Evolutionary conservation across 2,888 invertebrate species (phyloP).

Genomic region (Allophyes oxyacanthae): DNA sequence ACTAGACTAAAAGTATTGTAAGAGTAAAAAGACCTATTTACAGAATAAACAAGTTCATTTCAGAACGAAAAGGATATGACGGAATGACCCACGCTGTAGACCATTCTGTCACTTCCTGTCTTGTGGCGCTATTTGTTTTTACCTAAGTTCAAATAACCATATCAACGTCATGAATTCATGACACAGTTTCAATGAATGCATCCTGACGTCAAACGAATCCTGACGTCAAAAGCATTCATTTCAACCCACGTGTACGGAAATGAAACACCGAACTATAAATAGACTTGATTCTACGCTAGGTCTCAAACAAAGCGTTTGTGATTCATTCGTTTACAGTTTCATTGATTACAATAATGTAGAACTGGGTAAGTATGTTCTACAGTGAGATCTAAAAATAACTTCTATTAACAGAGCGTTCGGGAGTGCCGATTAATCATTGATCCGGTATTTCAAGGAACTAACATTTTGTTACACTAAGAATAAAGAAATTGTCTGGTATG

Average conservation of each 20-base stretch:
- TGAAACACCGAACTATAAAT: slow-evolving; percentile 21
- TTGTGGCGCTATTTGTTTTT: too few species aligned
- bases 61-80: too few species aligned
- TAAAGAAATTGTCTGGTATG: too few species aligned
- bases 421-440: slow-evolving; percentile 29
- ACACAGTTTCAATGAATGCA: slow-evolving; percentile 38
- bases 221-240: slow-evolving; percentile 34
- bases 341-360: slow-evolving; percentile 28
- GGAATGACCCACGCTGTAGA: too few species aligned
- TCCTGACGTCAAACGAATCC: slow-evolving; percentile 36
- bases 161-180: slow-evolving; percentile 19
- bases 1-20: too few species aligned
- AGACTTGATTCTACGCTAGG: slow-evolving; percentile 3
- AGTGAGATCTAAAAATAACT: slow-evolving; percentile 22
- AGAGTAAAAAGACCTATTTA: too few species aligned
- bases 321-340: slow-evolving; percentile 27
- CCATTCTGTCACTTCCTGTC: too few species aligned
- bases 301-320: slow-evolving; percentile 37
- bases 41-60: too few species aligned
- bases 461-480: too few species aligned
- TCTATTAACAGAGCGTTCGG: slow-evolving; percentile 13
- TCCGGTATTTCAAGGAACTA: too few species aligned
- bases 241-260: slow-evolving; percentile 26
- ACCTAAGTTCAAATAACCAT: too few species aligned
- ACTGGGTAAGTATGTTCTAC: too few species aligned